Conservation (phyloP, 2,797 vertebrate genomes). For the Poeciliopsis gracilis region DNA sequence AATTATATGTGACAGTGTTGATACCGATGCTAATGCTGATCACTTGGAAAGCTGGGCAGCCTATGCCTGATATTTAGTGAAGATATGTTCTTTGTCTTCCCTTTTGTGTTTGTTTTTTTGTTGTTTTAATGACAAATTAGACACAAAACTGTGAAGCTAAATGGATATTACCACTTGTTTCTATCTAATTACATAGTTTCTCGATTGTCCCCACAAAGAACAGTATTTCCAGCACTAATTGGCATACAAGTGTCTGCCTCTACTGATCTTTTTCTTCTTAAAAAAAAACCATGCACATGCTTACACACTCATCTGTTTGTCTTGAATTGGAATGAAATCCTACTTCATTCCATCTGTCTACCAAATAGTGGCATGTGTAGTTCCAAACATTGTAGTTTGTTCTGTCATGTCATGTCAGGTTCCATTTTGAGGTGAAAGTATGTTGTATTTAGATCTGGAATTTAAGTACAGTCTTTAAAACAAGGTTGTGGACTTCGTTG, state of each 20-base stretch:
- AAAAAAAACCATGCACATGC: background rate
- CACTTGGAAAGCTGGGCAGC: background rate
- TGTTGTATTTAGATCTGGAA: background rate
- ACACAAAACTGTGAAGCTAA: background rate
- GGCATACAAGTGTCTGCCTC: background rate
- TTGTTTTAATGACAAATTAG: slow-evolving; percentile 2
- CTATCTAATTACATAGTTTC: background rate
- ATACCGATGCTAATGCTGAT: slow-evolving; percentile 9
- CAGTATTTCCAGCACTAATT: background rate
- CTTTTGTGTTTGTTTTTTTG: background rate
- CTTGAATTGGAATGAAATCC: background rate
- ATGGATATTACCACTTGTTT: slow-evolving; percentile 1
- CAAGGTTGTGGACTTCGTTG: background rate
- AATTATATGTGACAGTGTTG: slow-evolving; percentile 3
- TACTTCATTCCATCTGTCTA: background rate
- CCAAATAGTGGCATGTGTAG: background rate
- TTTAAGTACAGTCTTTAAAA: slow-evolving; percentile 39
- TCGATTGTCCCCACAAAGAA: background rate
- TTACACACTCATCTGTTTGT: background rate
- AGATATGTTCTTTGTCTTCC: background rate
- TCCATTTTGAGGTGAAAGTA: background rate
- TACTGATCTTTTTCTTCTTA: background rate
- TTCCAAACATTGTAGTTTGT: background rate
- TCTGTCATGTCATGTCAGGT: background rate
- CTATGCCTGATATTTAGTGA: background rate